phyloP scores from a whole-genome alignment of 2,888 invertebrate species.

The Agrilus mali region DNA sequence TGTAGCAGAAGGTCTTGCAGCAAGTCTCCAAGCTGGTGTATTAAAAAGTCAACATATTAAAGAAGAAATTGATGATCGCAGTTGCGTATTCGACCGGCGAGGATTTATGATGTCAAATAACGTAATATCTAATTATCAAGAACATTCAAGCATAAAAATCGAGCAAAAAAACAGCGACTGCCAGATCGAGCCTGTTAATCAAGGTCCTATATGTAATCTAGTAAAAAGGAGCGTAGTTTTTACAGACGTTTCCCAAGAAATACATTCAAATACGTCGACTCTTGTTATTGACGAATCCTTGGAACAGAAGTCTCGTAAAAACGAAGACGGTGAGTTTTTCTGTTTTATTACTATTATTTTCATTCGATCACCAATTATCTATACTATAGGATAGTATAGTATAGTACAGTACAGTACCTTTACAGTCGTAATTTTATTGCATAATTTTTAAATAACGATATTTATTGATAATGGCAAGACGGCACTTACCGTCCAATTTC shows the following conservation, averaged over 20 bases:
- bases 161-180: conserved; percentile 20
- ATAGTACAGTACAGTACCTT: no score
- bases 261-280: conserved; percentile 55
- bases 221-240: conserved; percentile 23
- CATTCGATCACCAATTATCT: no score
- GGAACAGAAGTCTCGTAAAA: conserved; percentile 30
- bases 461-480: no score
- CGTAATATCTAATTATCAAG: conserved; percentile 18
- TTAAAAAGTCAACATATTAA: conserved; percentile 35
- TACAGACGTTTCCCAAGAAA: conserved; percentile 40
- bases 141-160: conserved; percentile 22
- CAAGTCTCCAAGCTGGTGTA: conserved; percentile 70
- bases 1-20: conserved; percentile 58
- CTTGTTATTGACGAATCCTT: conserved; percentile 47
- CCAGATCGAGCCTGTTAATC: conserved; percentile 35
- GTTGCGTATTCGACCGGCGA: conserved; percentile 17
- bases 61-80: conserved; percentile 24
- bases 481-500: no score
- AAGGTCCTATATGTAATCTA: conserved; percentile 35
- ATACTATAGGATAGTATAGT: no score
- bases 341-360: conserved; percentile 3
- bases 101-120: conserved; percentile 20
- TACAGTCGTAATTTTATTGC: no score
- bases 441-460: no score
- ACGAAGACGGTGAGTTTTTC: conserved; percentile 35